Evolutionary conservation across 2,797 vertebrate species (phyloP), one percentile per base, ranked within the genome.

Genomic region (Tachyglossus aculeatus): DNA sequence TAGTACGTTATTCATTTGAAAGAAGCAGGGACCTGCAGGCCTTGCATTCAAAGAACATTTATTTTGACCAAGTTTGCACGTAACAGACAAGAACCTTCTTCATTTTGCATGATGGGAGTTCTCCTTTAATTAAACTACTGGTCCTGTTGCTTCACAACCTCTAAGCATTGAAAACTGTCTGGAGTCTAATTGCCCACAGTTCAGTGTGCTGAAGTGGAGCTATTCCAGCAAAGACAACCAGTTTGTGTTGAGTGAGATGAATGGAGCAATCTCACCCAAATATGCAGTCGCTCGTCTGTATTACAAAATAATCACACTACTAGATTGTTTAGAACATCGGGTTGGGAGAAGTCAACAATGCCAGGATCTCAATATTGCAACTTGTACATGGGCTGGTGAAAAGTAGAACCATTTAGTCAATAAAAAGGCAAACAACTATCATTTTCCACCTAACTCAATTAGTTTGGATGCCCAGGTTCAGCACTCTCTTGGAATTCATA

Each of bases 141-240:
- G 9, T 62, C 22, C 15, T 47, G 3, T 32, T 69, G 4, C 44
- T 67, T 34, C 0, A 0, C 51, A 67, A 68, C 16, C 39, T 14
- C 37, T 44, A 2, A 66, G 81, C 59, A 76, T 45, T 36, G 73
- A 53, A 75, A 59, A 52, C 36, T 44, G 10, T n/a, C 43, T n/a
- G 50, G 21, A 34, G 32, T 4, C 22, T 72, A 52, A 67, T 2
- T 39, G 38, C 21, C 27, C 57, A 74, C 66, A 48, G 37, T 79
- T 76, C 36, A 66, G 5, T 19, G 8, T 16, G 41, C 43, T 8
- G 18, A 11, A 44, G 38, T 8, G 19, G 57, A 68, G 39, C 36
- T 32, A 19, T 64, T 61, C 53, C 22, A 44, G 34, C 0, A 34
- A 18, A 67, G 19, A 7, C 69, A 54, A 24, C 67, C 37, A 41